Percentiles rank a stretch among this genome's conserved stretches.
These are phyloP conservation scores for Seladonia tumulorum DNA, from an alignment of 2,888 invertebrate genomes.

Conservation along the genomic window DNA sequence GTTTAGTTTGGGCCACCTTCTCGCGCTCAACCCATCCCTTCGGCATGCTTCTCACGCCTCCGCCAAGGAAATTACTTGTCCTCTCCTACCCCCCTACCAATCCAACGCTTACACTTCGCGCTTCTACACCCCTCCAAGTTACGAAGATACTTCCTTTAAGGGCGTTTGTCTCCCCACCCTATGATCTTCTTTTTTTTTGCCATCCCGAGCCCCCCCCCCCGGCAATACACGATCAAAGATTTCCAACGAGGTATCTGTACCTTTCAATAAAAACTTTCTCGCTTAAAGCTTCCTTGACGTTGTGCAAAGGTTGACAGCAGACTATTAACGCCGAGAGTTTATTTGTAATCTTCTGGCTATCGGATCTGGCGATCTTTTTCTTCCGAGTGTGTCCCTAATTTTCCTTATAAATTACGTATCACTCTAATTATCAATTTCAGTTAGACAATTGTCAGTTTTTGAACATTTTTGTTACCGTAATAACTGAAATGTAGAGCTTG, in stretches of 20 bases:
- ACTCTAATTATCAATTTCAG: too few species aligned
- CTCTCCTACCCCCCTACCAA: constrained; percentile 69
- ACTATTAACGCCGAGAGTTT: background rate
- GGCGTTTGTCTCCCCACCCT: constrained; percentile 62
- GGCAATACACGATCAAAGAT: constrained; percentile 42
- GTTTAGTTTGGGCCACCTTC: constrained; percentile 82
- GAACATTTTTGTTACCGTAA: background rate
- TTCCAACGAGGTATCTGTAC: constrained; percentile 3
- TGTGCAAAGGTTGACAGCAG: too few species aligned
- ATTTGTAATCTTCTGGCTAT: background rate
- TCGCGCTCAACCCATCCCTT: constrained; percentile 71
- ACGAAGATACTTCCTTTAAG: constrained; percentile 59
- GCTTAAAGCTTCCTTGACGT: background rate
- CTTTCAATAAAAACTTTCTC: background rate
- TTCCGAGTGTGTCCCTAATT: background rate
- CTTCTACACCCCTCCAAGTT: constrained; percentile 11
- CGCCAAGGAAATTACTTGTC: constrained; percentile 84
- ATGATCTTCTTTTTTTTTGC: background rate
- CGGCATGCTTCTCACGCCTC: constrained; percentile 83
- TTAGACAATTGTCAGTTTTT: too few species aligned
- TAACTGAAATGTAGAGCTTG: background rate
- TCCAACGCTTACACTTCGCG: constrained; percentile 34
- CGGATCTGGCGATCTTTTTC: background rate
- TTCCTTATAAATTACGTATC: background rate
- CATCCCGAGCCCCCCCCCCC: background rate